Conservation (phyloP, 2,888 invertebrate species). For the Polietes domitor region DNA sequence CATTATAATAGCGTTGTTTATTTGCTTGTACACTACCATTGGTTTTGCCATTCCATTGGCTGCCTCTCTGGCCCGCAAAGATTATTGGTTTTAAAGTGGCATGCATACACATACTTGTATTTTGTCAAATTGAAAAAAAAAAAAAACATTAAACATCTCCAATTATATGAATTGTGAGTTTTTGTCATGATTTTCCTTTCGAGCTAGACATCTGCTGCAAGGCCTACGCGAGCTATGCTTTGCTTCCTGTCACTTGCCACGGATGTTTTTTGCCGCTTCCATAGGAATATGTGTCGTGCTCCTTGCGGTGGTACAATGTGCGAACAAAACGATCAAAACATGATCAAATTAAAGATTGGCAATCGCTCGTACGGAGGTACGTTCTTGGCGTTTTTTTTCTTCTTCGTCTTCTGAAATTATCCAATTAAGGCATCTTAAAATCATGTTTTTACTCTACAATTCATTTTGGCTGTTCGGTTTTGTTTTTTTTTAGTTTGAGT, state of each 20-base stretch:
- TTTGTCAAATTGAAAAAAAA: too few relatives aligned
- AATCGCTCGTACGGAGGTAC: slow-evolving; percentile 14
- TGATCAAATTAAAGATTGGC: slow-evolving; percentile 29
- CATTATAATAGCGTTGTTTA: slow-evolving; percentile 34
- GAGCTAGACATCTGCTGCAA: background rate
- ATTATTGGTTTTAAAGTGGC: background rate
- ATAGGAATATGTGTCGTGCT: background rate
- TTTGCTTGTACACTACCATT: background rate
- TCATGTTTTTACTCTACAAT: slow-evolving; percentile 22
- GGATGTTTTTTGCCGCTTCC: background rate
- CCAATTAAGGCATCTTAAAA: slow-evolving; percentile 49
- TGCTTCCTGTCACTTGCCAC: slow-evolving; percentile 30
- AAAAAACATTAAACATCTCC: background rate
- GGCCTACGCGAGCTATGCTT: background rate
- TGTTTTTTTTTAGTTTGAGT: slow-evolving; percentile 7
- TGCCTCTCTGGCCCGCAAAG: background rate
- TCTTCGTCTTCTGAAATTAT: slow-evolving; percentile 17
- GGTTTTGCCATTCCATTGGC: background rate
- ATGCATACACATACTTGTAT: background rate
- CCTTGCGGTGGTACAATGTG: slow-evolving; percentile 5
- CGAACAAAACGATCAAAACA: slow-evolving; percentile 37
- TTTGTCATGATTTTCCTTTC: slow-evolving; percentile 25
- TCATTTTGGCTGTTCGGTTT: slow-evolving; percentile 29
- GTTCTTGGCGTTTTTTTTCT: slow-evolving; percentile 5
- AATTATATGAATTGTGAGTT: slow-evolving; percentile 20